These are phyloP conservation scores for Nasua narica DNA, from an alignment of 2,797 vertebrate genomes.

Conservation along the genomic window DNA sequence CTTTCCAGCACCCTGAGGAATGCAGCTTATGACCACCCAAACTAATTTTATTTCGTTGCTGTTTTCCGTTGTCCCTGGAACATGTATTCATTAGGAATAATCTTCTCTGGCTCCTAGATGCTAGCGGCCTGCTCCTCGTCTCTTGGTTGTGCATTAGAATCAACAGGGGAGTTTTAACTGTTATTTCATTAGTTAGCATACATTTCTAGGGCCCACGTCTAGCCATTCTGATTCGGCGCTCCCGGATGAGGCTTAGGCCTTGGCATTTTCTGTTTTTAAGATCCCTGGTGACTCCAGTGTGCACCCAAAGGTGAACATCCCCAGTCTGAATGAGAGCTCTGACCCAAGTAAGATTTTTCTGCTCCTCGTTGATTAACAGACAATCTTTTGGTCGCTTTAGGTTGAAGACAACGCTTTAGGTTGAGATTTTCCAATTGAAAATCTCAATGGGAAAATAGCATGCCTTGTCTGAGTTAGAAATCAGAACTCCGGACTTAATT, in stretches of 20 bases:
- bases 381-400: not conserved
- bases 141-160: not conserved
- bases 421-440: too few relatives aligned
- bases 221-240: not conserved
- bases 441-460: not conserved
- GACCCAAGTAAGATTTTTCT: not conserved
- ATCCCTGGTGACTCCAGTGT: not conserved
- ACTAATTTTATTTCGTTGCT: not conserved
- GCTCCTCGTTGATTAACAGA: not conserved
- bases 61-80: not conserved
- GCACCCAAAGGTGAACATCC: not conserved
- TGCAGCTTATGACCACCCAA: not conserved
- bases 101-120: not conserved
- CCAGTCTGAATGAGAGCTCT: not conserved
- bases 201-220: not conserved
- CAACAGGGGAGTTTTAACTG: not conserved
- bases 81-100: not conserved
- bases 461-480: not conserved
- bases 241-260: not conserved
- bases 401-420: not conserved
- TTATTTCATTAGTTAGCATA: not conserved
- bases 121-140: not conserved
- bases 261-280: not conserved
- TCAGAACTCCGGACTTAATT: not conserved
- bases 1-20: not conserved